These are phyloP conservation scores for Carassius auratus DNA, from an alignment of 2,113 vertebrate genomes.

Conservation along the genomic window DNA sequence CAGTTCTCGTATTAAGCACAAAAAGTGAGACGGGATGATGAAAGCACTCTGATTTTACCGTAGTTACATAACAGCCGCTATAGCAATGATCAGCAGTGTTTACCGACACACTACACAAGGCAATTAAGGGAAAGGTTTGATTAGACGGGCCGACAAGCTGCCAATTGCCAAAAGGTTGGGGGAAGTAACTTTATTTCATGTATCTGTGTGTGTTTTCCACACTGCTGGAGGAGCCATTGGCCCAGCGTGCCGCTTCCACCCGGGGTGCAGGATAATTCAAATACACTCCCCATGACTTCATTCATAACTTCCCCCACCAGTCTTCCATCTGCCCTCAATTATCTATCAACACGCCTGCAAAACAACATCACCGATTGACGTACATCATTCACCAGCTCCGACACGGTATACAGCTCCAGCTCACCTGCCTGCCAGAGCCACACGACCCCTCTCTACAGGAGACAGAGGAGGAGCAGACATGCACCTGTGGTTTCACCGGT, in stretches of 20 bases:
- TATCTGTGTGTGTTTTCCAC: conserved; percentile 13
- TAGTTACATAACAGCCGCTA: conserved; percentile 14
- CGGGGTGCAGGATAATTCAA: conserved; percentile 40
- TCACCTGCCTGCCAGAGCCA: conserved; percentile 19
- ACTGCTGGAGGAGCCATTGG: conserved; percentile 4
- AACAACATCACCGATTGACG: conserved; percentile 27
- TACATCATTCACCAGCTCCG: conserved; percentile 52
- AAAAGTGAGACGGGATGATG: conserved; percentile 25
- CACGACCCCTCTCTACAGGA: conserved; percentile 11
- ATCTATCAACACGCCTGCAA: neutral
- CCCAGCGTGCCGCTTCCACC: conserved; percentile 30
- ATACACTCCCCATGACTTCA: conserved; percentile 39
- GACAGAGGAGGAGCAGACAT: neutral
- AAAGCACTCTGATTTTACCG: conserved; percentile 5
- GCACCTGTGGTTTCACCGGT: conserved; percentile 61
- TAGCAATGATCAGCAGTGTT: conserved; percentile 12
- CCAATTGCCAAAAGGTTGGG: neutral
- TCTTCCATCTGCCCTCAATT: conserved; percentile 31
- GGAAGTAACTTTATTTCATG: conserved; percentile 12
- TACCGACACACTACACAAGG: neutral
- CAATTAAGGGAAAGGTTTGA: conserved; percentile 20
- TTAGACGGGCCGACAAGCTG: conserved; percentile 5
- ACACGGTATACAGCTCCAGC: conserved; percentile 11
- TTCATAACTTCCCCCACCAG: conserved; percentile 34
- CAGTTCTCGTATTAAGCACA: conserved; percentile 5